Conservation (phyloP, 2,797 vertebrate species). For the Poeciliopsis gracilis region DNA sequence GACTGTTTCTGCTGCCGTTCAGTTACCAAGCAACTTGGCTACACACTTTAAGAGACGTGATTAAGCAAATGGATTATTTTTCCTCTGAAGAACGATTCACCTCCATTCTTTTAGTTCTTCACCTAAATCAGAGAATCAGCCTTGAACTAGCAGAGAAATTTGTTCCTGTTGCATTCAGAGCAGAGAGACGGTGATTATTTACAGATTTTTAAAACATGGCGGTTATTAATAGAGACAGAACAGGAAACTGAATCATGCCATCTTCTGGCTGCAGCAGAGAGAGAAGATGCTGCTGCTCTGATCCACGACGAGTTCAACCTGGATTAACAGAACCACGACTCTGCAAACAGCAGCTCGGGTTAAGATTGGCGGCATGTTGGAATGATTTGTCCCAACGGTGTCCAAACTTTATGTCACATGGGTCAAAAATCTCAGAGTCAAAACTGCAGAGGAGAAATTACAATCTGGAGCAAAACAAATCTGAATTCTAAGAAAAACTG, state of each 20-base stretch:
- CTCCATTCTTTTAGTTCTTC: not conserved
- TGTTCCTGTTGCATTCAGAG: not conserved
- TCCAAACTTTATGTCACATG: not conserved
- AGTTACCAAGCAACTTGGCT: constrained; percentile 62
- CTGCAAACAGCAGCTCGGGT: not conserved
- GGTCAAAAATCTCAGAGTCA: not conserved
- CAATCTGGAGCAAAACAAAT: too few relatives aligned
- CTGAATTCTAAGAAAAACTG: too few relatives aligned
- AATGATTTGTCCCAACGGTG: too few relatives aligned
- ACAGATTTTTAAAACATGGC: constrained; percentile 65
- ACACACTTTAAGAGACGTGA: constrained; percentile 6
- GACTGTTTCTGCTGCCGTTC: constrained; percentile 22
- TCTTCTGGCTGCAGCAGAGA: constrained; percentile 84
- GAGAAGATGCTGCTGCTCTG: constrained; percentile 13
- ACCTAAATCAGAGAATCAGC: constrained; percentile 27
- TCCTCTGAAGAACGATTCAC: constrained; percentile 26
- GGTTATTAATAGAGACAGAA: constrained; percentile 73
- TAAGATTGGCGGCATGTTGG: not conserved
- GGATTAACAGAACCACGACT: not conserved
- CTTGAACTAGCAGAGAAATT: not conserved
- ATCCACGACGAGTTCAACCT: constrained; percentile 3
- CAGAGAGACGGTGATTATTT: constrained; percentile 59
- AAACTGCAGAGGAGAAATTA: not conserved
- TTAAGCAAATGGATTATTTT: constrained; percentile 31
- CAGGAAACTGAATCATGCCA: constrained; percentile 80